Evolutionary conservation across 2,888 invertebrate genomes (phyloP), one percentile per base, ranked within the genome.

Genomic region (Synergus japonicus): DNA sequence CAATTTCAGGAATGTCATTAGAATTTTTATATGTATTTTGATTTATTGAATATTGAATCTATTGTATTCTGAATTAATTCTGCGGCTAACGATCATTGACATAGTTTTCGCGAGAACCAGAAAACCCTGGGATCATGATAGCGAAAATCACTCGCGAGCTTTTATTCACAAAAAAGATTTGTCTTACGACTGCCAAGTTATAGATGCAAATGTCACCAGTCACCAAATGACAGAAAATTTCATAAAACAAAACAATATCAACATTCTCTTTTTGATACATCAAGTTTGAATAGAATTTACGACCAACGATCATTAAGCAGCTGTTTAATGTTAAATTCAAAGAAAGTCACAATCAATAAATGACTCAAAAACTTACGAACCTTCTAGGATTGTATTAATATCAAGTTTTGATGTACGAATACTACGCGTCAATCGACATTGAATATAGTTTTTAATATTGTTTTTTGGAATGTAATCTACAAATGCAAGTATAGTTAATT

Each of bases 111-210:
- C 37, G 37, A 37, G 76, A 64, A 65, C 80, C 77, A 77, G 82
- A 76, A 81, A 83, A 84, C 85, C 69, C 85, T 81, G 84, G 81
- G 79, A 86, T 83, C 88, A 88, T 88, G 85, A 83, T 88, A 87
- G 82, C 83, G 82, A 80, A 80, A 76, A 78, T 67, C 54, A 77
- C 76, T 77, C 80, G 64, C 60, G 78, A 69, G 66, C 79, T 60
- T 80, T 77, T 78, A n/a, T 73, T 29, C 73, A 41, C 41, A 54
- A 73, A 49, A 73, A 9, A 46, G 15, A 54, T 64, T 76, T 76
- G 15, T 58, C 9, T 18, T 41, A 1, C 13, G 29, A 37, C 15
- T 49, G 44, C 54, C n/a, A 29, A 41, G 12, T 60, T 22, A 60
- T 12, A 76, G 15, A 41, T 76, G 13, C 41, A 13, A 41, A 18